Evolutionary conservation across 1,140 invertebrate genomes (phyloP).

Genomic region (Tribolium madens): DNA sequence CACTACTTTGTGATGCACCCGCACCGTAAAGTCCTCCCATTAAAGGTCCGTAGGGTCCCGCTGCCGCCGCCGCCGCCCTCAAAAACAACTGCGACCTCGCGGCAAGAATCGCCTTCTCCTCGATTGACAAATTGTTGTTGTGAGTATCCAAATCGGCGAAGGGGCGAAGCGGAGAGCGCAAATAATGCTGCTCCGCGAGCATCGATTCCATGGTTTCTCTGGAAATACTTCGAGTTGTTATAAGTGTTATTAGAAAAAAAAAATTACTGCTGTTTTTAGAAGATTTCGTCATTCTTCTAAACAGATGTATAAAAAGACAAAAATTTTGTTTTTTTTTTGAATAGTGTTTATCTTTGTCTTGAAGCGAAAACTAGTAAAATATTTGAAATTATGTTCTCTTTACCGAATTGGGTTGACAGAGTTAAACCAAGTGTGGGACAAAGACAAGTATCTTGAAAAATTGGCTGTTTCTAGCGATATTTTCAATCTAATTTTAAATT

Average conservation of each 20-base stretch:
- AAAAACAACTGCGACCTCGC: constrained; percentile 77
- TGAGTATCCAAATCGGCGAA: constrained; percentile 78
- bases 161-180: constrained; percentile 78
- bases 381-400: too few species aligned
- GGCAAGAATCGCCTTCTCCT: constrained; percentile 81
- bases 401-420: too few species aligned
- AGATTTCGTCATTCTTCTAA: too few species aligned
- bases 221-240: constrained; percentile 56
- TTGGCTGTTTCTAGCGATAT: too few species aligned
- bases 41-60: constrained; percentile 69
- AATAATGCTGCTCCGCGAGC: constrained; percentile 81
- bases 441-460: too few species aligned
- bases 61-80: constrained; percentile 73
- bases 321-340: background rate
- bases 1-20: constrained; percentile 62
- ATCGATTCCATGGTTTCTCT: constrained; percentile 88
- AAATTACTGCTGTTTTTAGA: too few species aligned
- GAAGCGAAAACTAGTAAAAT: too few species aligned
- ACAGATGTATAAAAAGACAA: too few species aligned
- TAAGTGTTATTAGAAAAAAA: background rate
- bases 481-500: too few species aligned
- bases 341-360: too few species aligned
- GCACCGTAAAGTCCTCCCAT: constrained; percentile 68
- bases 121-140: constrained; percentile 77
- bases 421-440: too few species aligned